These are phyloP conservation scores for Drosophila percnosoma DNA, from an alignment of 2,888 invertebrate genomes.

Conservation along the genomic window DNA sequence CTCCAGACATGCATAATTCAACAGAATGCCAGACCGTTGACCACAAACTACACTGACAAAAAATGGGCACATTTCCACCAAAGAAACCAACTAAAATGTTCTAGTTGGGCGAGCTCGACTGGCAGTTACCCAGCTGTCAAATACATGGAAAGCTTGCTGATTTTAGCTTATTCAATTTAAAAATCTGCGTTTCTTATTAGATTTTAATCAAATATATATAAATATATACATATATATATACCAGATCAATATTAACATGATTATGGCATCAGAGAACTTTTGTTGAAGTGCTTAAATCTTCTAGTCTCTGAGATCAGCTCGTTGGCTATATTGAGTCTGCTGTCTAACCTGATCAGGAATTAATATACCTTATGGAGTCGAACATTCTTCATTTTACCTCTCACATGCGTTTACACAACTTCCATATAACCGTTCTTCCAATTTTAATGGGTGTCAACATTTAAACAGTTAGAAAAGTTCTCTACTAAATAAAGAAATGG, in stretches of 20 bases:
- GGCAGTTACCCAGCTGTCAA: too few species aligned
- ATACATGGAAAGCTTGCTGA: too few species aligned
- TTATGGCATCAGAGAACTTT: fast-evolving
- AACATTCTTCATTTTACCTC: neutral
- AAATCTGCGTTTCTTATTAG: neutral
- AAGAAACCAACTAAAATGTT: neutral
- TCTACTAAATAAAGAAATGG: too few species aligned
- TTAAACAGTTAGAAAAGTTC: too few species aligned
- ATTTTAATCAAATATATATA: neutral
- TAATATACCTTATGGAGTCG: neutral
- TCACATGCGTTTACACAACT: too few species aligned
- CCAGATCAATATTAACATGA: neutral
- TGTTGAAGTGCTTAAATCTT: neutral
- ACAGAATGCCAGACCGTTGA: constrained; percentile 59
- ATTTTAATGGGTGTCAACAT: too few species aligned
- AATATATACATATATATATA: too few species aligned
- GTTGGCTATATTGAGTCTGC: neutral
- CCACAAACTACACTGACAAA: constrained; percentile 41
- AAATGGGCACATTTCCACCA: neutral
- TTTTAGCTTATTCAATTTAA: too few species aligned
- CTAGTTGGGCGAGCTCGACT: neutral
- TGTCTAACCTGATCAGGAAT: neutral
- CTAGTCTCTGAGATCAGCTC: neutral
- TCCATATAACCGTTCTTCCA: too few species aligned
- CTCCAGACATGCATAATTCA: constrained; percentile 67